Base-by-base conservation (phyloP, 2,797 vertebrate species). In the Miichthys miiuy region DNA sequence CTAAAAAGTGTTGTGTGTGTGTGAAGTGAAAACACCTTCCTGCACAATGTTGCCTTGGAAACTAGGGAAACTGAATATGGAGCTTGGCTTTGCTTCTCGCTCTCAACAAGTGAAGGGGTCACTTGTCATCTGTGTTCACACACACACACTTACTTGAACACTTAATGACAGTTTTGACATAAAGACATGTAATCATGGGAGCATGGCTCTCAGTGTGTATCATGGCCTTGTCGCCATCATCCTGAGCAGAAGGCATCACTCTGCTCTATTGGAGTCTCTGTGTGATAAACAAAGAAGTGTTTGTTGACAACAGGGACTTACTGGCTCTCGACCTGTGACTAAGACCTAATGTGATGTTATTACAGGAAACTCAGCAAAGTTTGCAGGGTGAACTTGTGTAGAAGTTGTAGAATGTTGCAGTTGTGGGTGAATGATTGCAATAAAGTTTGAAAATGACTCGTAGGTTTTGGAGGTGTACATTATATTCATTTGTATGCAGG, bases 21-120 rank as follows among this genome's bases (percentile, higher is more conserved):
- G 21, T 20, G 54, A 41, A 21, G 25, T 20, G 41, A 68, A 56
- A n/a, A 21, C 74, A 73, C 73, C 65, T 82, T 77, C 54, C 21
- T 4, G 10, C 44, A 46, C 38, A 46, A 67, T 50, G 90, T 91
- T 91, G 79, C 85, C 80, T 61, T 89, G 88, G 90, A 86, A 90
- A 89, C 89, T 75, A 72, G 10, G 63, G 34, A 75, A 80, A 79
- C 41, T 70, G 68, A 68, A 79, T 65, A 10, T 9, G 10, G 25
- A 64, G 72, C 30, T 62, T 5, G 0, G 46, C n/a, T 68, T 70
- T 63, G 61, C 60, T 64, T 75, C 46, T 70, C 11, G 6, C 17
- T 63, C 58, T 82, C 57, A 55, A 64, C 58, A 69, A 72, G 63
- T 55, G 78, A 76, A 65, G 52, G 60, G 75, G 79, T 82, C 77